These are phyloP conservation scores for Psilanteris sp. DNA, from an alignment of 1,140 invertebrate species.

Conservation along the genomic window DNA sequence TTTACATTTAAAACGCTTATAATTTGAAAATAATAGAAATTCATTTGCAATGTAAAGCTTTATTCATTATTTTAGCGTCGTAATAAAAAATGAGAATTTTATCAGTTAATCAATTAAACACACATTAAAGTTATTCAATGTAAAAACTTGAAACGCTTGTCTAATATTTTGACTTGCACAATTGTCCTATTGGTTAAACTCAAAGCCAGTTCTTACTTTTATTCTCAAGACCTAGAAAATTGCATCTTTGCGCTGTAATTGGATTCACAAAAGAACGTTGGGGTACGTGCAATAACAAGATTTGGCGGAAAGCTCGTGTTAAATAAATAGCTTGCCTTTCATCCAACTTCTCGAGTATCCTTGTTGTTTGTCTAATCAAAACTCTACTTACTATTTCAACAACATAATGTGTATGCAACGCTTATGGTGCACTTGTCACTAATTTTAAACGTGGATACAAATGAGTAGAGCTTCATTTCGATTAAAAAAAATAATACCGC, in stretches of 20 bases:
- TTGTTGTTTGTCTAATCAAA: slow-evolving; percentile 55
- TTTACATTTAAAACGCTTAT: no score
- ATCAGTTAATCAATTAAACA: slow-evolving; percentile 24
- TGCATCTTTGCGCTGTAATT: slow-evolving; percentile 58
- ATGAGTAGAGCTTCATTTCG: not conserved
- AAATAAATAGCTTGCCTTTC: slow-evolving; percentile 58
- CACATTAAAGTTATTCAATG: slow-evolving; percentile 19
- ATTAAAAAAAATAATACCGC: no score
- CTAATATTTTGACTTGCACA: slow-evolving; percentile 33
- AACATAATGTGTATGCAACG: slow-evolving; percentile 22
- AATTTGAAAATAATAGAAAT: no score
- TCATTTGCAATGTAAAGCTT: no score
- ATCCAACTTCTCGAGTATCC: slow-evolving; percentile 42
- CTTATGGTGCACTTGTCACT: slow-evolving; percentile 11
- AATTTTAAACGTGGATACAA: slow-evolving; percentile 8
- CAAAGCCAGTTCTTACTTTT: slow-evolving; percentile 42
- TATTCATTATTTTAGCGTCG: no score
- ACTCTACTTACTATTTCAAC: slow-evolving; percentile 38
- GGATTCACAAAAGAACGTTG: slow-evolving; percentile 51
- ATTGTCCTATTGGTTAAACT: slow-evolving; percentile 34
- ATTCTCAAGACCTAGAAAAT: slow-evolving; percentile 52
- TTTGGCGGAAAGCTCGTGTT: slow-evolving; percentile 55
- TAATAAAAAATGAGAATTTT: slow-evolving; percentile 8
- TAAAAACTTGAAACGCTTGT: slow-evolving; percentile 40
- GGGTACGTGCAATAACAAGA: slow-evolving; percentile 63